A percentile compares a stretch with the other conserved stretches of the same genome.
phyloP scores from a whole-genome alignment of 2,797 vertebrate species.

The Pogonophryne albipinna region DNA sequence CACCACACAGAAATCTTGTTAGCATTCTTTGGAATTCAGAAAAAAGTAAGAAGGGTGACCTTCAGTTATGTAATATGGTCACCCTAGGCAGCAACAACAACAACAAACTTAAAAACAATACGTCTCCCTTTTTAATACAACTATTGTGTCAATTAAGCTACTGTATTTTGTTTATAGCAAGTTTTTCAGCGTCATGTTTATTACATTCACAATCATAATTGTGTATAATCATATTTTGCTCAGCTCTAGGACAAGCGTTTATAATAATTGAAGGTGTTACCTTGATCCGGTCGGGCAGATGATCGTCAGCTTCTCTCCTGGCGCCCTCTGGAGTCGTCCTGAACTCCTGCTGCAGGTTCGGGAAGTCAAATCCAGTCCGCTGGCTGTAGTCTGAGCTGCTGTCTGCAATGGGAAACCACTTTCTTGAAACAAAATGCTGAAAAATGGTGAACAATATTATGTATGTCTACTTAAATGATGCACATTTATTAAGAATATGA shows the following conservation, averaged over 20 bases:
- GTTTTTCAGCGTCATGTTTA: neutral
- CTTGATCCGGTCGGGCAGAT: constrained; percentile 93
- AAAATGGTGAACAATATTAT: neutral
- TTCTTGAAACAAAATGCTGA: neutral
- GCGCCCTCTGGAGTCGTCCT: constrained; percentile 87
- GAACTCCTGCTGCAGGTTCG: constrained; percentile 85
- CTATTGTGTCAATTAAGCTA: neutral
- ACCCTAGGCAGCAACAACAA: neutral
- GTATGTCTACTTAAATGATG: no score
- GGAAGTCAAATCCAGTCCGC: constrained; percentile 83
- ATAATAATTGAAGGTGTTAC: constrained; percentile 70
- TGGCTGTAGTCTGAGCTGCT: constrained; percentile 95
- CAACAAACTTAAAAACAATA: neutral
- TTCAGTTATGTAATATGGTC: neutral
- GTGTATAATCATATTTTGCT: neutral
- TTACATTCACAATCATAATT: neutral
- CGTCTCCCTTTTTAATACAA: neutral
- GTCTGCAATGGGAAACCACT: constrained; percentile 78
- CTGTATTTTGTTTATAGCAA: neutral
- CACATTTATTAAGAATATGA: neutral
- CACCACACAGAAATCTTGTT: constrained; percentile 16
- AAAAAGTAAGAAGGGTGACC: neutral
- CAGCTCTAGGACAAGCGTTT: neutral
- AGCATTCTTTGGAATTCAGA: neutral
- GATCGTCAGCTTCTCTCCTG: constrained; percentile 88